Percentiles rank a stretch among this genome's conserved stretches.
Conservation (phyloP, 2,797 vertebrate genomes). For the Bucorvus abyssinicus region DNA sequence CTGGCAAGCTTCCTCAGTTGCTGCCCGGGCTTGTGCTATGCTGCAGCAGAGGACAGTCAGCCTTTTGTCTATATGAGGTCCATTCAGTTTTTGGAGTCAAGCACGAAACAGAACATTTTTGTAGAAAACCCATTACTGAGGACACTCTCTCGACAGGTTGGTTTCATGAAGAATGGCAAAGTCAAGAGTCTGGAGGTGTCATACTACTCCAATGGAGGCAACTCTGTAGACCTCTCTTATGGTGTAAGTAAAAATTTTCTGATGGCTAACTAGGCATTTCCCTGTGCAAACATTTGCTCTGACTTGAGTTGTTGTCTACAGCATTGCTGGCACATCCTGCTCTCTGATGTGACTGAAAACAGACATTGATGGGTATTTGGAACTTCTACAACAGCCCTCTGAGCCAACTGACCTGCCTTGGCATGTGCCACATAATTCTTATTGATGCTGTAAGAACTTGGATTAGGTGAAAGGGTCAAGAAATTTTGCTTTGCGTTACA, state of each 20-base stretch:
- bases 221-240: conserved; percentile 86
- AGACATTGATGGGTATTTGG: background rate
- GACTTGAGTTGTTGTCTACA: background rate
- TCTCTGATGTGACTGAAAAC: background rate
- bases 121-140: background rate
- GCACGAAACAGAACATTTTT: background rate
- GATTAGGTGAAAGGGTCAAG: background rate
- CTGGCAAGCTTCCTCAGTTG: background rate
- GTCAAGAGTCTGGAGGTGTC: conserved; percentile 86
- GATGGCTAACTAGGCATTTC: background rate
- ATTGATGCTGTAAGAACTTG: background rate
- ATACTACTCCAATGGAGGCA: conserved; percentile 87
- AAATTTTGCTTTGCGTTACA: background rate
- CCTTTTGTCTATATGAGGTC: background rate
- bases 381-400: background rate
- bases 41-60: background rate
- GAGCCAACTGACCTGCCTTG: background rate
- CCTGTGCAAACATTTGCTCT: background rate
- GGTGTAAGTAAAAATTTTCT: conserved; percentile 78
- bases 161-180: conserved; percentile 85
- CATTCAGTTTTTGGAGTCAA: background rate
- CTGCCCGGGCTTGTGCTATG: background rate
- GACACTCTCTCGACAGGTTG: conserved; percentile 79
- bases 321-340: background rate
- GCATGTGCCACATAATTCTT: background rate